phyloP scores from a whole-genome alignment of 1,140 invertebrate species.

The Neodiprion pinetum region DNA sequence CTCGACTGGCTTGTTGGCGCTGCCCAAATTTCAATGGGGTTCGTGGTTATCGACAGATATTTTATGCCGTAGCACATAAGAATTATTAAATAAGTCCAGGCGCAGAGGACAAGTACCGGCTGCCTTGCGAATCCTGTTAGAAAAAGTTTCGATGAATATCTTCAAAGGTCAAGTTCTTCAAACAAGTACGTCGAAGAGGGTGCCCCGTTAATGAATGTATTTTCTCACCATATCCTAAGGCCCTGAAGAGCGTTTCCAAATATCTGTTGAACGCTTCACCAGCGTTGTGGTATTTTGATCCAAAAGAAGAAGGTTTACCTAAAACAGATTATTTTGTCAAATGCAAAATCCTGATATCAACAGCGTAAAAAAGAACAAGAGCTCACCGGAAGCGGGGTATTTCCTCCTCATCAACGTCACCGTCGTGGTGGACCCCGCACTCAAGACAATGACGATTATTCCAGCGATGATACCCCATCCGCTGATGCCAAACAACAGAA shows the following conservation, averaged over 20 bases:
- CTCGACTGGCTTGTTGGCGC: slow-evolving; percentile 76
- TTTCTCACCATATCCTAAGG: slow-evolving; percentile 61
- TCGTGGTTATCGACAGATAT: slow-evolving; percentile 75
- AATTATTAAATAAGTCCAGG: slow-evolving; percentile 65
- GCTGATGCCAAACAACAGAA: slow-evolving; percentile 34
- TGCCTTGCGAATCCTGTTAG: slow-evolving; percentile 68
- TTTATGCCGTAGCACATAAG: slow-evolving; percentile 71
- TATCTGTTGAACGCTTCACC: slow-evolving; percentile 48
- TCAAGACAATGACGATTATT: slow-evolving; percentile 30
- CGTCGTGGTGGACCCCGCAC: slow-evolving; percentile 15
- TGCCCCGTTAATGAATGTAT: slow-evolving; percentile 13
- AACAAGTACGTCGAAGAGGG: slow-evolving; percentile 21
- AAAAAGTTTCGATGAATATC: slow-evolving; percentile 19
- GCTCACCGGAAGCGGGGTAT: background rate
- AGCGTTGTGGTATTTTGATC: background rate
- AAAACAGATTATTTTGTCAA: background rate
- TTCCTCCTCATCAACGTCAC: background rate
- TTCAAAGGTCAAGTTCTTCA: slow-evolving; percentile 8
- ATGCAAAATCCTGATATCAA: background rate
- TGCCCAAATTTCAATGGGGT: slow-evolving; percentile 92
- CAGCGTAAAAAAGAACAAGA: background rate
- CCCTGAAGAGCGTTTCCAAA: slow-evolving; percentile 62
- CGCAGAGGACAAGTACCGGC: slow-evolving; percentile 67
- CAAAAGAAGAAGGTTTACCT: background rate
- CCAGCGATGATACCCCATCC: slow-evolving; percentile 38